These are phyloP conservation scores for Leguminivora glycinivorella DNA, from an alignment of 1,140 invertebrate genomes.

Conservation along the genomic window DNA sequence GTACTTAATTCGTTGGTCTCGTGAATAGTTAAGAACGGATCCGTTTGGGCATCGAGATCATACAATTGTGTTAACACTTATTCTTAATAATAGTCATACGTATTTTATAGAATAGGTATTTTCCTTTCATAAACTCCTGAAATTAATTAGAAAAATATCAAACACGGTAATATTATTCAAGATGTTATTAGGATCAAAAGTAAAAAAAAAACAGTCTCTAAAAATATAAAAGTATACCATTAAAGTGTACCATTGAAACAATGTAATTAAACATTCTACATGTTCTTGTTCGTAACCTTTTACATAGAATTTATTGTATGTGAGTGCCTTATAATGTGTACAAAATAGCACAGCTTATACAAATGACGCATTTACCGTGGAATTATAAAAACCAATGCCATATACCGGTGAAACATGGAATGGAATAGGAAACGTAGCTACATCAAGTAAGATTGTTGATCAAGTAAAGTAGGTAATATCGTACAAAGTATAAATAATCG, in stretches of 20 bases:
- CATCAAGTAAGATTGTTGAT: slow-evolving; percentile 41
- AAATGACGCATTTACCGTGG: slow-evolving; percentile 40
- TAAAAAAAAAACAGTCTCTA: no score
- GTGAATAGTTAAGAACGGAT: slow-evolving; percentile 35
- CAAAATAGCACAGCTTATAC: slow-evolving; percentile 33
- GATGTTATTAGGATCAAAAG: no score
- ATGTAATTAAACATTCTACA: neutral
- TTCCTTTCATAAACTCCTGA: neutral
- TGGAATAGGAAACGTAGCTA: slow-evolving; percentile 19
- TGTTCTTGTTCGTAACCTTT: neutral
- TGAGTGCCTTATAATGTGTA: slow-evolving; percentile 28
- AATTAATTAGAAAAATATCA: no score
- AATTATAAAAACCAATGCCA: slow-evolving; percentile 44
- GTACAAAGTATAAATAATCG: slow-evolving; percentile 62
- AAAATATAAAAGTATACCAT: no score
- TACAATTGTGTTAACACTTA: slow-evolving; percentile 32
- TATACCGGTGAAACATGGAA: slow-evolving; percentile 34
- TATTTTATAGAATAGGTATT: slow-evolving; percentile 2
- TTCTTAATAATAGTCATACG: slow-evolving; percentile 8
- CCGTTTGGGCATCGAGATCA: slow-evolving; percentile 1
- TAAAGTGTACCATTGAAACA: neutral
- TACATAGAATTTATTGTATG: neutral
- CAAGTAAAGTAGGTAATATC: slow-evolving; percentile 56
- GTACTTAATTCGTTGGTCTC: slow-evolving; percentile 72
- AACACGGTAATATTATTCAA: no score